Evolutionary conservation across 1,140 invertebrate species (phyloP).

Genomic region (Drosophila erecta): DNA sequence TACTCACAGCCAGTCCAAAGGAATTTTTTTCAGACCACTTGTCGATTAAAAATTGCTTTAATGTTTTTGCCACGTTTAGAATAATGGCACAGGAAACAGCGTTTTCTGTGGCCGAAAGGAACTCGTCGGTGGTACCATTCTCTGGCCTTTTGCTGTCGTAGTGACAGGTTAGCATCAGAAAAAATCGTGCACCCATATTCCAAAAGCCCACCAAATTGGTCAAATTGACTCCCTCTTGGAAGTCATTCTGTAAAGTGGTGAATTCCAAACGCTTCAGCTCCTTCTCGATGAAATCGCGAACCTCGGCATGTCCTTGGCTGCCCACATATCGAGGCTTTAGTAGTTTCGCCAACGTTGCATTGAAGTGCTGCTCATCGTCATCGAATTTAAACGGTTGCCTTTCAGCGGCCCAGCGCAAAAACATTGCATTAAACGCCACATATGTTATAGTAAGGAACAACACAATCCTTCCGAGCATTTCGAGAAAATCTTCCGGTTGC

Average conservation of each 20-base stretch:
- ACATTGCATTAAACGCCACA: slow-evolving; percentile 5
- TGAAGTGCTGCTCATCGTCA: slow-evolving; percentile 87
- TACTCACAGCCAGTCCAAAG: slow-evolving; percentile 44
- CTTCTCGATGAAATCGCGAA: slow-evolving; percentile 87
- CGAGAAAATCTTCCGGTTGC: not conserved
- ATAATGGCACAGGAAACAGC: slow-evolving; percentile 56
- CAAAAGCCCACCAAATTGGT: slow-evolving; percentile 35
- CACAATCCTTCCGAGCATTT: slow-evolving; percentile 9
- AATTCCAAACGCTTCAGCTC: slow-evolving; percentile 33
- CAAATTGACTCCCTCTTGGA: not conserved
- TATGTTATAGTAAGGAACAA: not conserved
- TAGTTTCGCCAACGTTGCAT: slow-evolving; percentile 88
- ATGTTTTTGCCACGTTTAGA: slow-evolving; percentile 26
- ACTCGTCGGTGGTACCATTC: not conserved
- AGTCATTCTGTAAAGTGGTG: not conserved
- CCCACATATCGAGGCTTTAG: slow-evolving; percentile 91
- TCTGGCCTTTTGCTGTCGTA: slow-evolving; percentile 32
- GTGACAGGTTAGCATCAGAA: slow-evolving; percentile 42
- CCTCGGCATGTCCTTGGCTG: slow-evolving; percentile 88
- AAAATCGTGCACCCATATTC: slow-evolving; percentile 17
- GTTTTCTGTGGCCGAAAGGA: slow-evolving; percentile 38
- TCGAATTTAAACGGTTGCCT: not conserved
- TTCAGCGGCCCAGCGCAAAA: not conserved
- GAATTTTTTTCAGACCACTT: not conserved
- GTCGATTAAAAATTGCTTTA: slow-evolving; percentile 7